phyloP scores from a whole-genome alignment of 2,113 vertebrate species.

The Danio rerio region DNA sequence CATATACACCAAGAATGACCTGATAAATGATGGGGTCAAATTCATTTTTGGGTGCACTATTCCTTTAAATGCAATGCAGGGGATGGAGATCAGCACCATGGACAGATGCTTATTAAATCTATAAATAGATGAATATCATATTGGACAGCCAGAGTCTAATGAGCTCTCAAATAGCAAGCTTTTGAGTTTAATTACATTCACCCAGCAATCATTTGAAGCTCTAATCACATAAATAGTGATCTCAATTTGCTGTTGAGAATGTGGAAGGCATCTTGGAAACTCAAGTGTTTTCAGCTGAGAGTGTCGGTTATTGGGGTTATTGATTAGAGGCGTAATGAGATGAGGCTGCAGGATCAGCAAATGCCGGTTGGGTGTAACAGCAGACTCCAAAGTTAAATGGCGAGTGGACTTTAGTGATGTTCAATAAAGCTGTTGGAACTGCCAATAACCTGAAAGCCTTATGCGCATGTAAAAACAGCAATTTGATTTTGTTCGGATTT shows the following conservation, averaged over 20 bases:
- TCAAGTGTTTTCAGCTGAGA: neutral
- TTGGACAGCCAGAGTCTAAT: neutral
- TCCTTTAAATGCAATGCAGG: neutral
- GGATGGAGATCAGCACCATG: conserved; percentile 33
- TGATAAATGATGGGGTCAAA: no score
- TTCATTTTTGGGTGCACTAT: no score
- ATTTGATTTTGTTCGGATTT: no score
- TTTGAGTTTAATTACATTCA: neutral
- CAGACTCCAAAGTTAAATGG: neutral
- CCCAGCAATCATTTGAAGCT: neutral
- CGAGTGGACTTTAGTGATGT: neutral
- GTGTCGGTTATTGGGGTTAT: neutral
- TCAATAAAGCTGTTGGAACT: conserved; percentile 66
- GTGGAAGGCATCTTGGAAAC: neutral
- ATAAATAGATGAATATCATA: neutral
- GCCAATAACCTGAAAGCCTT: conserved; percentile 59
- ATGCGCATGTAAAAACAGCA: no score
- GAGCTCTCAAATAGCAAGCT: neutral
- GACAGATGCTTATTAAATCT: conserved; percentile 27
- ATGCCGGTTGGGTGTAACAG: conserved; percentile 33
- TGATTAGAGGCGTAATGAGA: conserved; percentile 37
- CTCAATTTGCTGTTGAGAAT: neutral
- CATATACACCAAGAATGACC: no score
- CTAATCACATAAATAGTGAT: neutral
- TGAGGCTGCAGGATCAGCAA: conserved; percentile 44